Evolutionary conservation across 1,140 invertebrate species (phyloP), one percentile per base, ranked within the genome.

Genomic region (Tribolium madens): DNA sequence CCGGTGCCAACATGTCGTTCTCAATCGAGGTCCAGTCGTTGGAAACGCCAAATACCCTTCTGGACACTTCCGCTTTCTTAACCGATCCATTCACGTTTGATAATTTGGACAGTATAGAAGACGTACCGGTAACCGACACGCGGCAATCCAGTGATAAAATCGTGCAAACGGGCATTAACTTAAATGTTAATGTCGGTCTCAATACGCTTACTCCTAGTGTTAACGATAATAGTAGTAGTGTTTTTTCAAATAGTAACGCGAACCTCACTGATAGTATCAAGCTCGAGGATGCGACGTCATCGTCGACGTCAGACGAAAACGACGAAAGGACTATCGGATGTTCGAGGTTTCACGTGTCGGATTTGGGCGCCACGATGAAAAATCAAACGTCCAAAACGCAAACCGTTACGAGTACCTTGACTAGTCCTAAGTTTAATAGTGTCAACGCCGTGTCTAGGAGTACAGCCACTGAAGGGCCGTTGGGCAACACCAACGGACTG

Each of bases 1-100:
- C 90, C 75, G 85, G 87, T 13, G 85, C 86, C 53, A 86, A 88
- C 79, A 89, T 88, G 9, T 88, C 90, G n/a, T 88, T 92, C 75
- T 82, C 88, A 0, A 86, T 91, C 12, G 90, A 91, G 81, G 86
- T 88, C 57, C 84, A 87, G 10, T 72, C 87, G 36, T 79, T 80
- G 74, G 85, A 76, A 52, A 81, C 18, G 36, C 79, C 68, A 7
- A 81, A 48, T 60, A 78, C 78, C 5, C 80, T 84, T 15, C 76
- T 81, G 10, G 86, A 85, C n/a, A 79, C 85, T 0, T 86, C 87
- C 31, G 82, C 85, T 0, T 89, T 89, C 83, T 85, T 86, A 12
- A 87, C 88, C 5, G 81, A 86, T 0, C 85, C 87, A 79, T 87
- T 89, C 81, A 88, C 85, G 0, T 82, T 88, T 21, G 84, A 84